These are phyloP conservation scores for Sebastolobus altivelis DNA, from an alignment of 2,797 vertebrate genomes.

Conservation along the genomic window DNA sequence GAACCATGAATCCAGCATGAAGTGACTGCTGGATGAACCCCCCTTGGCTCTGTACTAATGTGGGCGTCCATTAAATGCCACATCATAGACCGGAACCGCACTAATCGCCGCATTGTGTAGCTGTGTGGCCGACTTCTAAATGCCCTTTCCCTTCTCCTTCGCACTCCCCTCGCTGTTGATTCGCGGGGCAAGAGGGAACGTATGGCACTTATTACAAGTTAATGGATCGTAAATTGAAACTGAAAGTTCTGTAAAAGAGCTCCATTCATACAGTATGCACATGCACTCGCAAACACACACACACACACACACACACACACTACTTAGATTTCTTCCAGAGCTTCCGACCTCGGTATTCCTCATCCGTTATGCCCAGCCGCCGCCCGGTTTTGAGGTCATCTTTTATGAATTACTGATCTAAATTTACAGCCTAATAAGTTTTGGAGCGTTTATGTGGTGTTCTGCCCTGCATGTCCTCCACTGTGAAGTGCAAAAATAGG, in stretches of 20 bases:
- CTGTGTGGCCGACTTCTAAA: conserved; percentile 66
- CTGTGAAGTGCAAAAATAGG: conserved; percentile 46
- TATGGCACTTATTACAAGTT: conserved; percentile 68
- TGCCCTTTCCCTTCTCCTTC: conserved; percentile 61
- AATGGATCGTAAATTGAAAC: conserved; percentile 76
- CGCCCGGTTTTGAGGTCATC: conserved; percentile 72
- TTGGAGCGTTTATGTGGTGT: conserved; percentile 51
- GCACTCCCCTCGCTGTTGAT: conserved; percentile 48
- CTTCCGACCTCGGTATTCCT: conserved; percentile 46
- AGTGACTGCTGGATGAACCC: conserved; percentile 63
- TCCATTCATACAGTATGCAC: conserved; percentile 44
- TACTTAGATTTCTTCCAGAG: conserved; percentile 18
- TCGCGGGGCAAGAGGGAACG: conserved; percentile 47
- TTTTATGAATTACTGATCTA: conserved; percentile 73
- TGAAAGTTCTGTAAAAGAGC: conserved; percentile 63
- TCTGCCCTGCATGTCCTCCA: conserved; percentile 56
- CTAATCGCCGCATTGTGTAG: conserved; percentile 61
- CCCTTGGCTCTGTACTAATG: conserved; percentile 28
- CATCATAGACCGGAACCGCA: conserved; percentile 40
- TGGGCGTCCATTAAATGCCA: conserved; percentile 53
- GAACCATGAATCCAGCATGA: conserved; percentile 13
- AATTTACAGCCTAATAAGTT: conserved; percentile 69
- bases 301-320: neutral
- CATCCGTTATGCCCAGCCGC: conserved; percentile 58
- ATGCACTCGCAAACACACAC: conserved; percentile 18